Conservation (phyloP, 2,113 vertebrate genomes). For the Erythrocercus mccallii region DNA sequence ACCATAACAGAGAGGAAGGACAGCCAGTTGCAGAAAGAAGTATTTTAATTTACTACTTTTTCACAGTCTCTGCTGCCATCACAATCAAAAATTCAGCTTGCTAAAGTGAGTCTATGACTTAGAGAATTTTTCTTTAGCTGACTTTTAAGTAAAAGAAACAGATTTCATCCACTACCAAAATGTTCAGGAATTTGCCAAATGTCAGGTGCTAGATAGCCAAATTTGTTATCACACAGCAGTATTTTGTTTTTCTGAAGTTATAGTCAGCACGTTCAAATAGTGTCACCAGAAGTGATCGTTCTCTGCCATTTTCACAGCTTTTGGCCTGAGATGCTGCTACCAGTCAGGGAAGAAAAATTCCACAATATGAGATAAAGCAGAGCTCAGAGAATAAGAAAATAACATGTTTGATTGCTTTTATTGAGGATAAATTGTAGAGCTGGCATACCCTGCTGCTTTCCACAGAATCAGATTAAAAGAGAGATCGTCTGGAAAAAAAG, state of each 20-base stretch:
- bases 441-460: neutral
- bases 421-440: neutral
- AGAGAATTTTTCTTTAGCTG: neutral
- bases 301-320: neutral
- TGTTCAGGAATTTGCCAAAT: neutral
- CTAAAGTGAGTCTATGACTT: neutral
- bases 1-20: neutral
- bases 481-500: conserved; percentile 34
- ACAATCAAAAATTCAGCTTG: neutral
- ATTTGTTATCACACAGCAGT: neutral
- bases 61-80: neutral
- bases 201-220: neutral
- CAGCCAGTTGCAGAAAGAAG: neutral
- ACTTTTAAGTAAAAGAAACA: neutral
- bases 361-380: neutral
- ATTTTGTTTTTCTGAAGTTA: neutral
- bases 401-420: neutral
- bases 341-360: conserved; percentile 6
- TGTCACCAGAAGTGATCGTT: neutral
- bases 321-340: neutral
- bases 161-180: neutral
- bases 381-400: neutral
- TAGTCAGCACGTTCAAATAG: neutral
- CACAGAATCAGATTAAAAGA: conserved; percentile 40
- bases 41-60: neutral